Percentiles rank a stretch among this genome's conserved stretches.
Evolutionary conservation across 2,113 vertebrate genomes (phyloP).

Genomic region (Neoarius graeffei): DNA sequence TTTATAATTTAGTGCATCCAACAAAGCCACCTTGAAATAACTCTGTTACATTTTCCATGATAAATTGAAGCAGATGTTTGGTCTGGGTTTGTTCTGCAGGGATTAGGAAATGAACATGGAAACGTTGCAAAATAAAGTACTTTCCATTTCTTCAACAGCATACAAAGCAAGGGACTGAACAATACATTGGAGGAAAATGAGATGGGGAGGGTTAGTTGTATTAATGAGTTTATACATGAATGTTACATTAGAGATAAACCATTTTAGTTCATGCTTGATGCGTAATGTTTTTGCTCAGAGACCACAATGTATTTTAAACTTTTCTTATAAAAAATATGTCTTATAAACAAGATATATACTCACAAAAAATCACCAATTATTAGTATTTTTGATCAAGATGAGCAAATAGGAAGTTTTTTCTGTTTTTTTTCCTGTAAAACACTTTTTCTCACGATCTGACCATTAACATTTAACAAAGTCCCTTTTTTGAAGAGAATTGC

Average conservation of each 20-base stretch:
- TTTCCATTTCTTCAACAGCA: constrained; percentile 36
- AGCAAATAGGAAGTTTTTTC: not conserved
- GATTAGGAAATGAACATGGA: constrained; percentile 58
- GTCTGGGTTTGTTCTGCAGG: constrained; percentile 52
- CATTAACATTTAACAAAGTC: not conserved
- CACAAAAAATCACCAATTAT: not conserved
- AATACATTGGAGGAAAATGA: constrained; percentile 21
- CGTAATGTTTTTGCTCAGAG: not conserved
- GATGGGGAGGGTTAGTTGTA: not conserved
- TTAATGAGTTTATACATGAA: not conserved
- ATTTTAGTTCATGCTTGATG: not conserved
- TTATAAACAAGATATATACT: not conserved
- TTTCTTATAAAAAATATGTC: not conserved
- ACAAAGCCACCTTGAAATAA: constrained; percentile 50
- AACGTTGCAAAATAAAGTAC: constrained; percentile 59
- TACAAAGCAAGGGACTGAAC: constrained; percentile 20
- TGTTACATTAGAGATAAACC: not conserved
- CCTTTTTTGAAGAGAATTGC: too few species aligned
- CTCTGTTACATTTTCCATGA: constrained; percentile 54
- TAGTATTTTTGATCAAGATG: not conserved
- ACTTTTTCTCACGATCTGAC: not conserved
- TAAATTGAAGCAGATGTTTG: constrained; percentile 68
- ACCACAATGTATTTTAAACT: not conserved
- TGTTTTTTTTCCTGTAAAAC: not conserved
- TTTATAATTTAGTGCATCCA: constrained; percentile 55